Evolutionary conservation across 1,140 invertebrate genomes (phyloP).

Genomic region (Penaeus chinensis): DNA sequence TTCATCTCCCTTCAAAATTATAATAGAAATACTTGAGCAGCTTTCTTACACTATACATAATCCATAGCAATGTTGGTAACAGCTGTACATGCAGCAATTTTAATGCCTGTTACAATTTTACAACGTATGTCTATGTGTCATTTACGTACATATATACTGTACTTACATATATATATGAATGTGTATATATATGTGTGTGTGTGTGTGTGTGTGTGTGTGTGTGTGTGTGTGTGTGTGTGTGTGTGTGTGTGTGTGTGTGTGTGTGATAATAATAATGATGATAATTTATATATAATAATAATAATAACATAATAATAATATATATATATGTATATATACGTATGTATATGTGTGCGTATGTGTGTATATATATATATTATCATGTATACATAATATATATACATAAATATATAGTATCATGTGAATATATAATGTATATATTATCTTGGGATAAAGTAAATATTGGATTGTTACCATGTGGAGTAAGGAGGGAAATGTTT

Average conservation of each 20-base stretch:
- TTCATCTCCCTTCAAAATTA: too few relatives aligned
- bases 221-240: background rate
- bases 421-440: conserved; percentile 4
- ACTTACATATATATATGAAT: background rate
- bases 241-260: background rate
- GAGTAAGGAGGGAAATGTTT: too few relatives aligned
- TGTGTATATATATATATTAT: background rate
- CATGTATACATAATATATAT: background rate
- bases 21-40: too few relatives aligned
- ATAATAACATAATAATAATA: too few relatives aligned
- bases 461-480: too few relatives aligned
- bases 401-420: background rate
- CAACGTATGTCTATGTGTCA: too few relatives aligned
- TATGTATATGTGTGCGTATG: background rate
- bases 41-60: too few relatives aligned
- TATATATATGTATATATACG: background rate
- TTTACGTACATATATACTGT: too few relatives aligned
- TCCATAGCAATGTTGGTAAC: too few relatives aligned
- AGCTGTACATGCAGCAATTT: too few relatives aligned
- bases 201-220: background rate
- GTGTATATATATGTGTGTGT: background rate
- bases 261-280: background rate
- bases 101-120: too few relatives aligned
- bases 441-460: background rate
- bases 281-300: too few relatives aligned